Evolutionary conservation across 2,797 vertebrate genomes (phyloP), one percentile per base, ranked within the genome.

Genomic region (Luscinia luscinia): DNA sequence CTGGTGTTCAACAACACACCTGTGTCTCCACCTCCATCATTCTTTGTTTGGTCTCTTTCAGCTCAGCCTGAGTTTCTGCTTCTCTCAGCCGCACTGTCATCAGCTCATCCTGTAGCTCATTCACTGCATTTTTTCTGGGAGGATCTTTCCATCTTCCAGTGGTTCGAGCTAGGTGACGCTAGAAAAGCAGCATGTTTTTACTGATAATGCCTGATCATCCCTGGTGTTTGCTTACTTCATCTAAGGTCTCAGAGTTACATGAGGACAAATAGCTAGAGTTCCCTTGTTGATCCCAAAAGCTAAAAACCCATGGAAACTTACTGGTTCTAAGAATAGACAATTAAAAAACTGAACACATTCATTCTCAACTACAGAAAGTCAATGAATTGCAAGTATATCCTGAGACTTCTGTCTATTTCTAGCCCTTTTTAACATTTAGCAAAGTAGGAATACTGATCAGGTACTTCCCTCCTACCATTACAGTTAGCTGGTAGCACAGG

Each of bases 21-120:
- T 99, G 99, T 6, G 99, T 99, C 97, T 99, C 99, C 97, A 99
- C 97, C 97, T 99, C 99, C 97, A 99, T 98, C 98, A 99, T 98
- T 96, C 99, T 98, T 96, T 99, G 99, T n/a, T 98, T 98, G 30
- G 98, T 98, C 96, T 99, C 99, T 77, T 98, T 97, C 72, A 99
- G 97, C 93, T 99, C 99, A 7, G 99, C 99, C 86, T 99, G 99
- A 52, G 98, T 99, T 97, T 99, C 99, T 6, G 99, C 99, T 96
- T 99, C 99, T 72, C 98, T 98, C 73, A 99, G 96, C 86, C 99
- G 98, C 75, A 99, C 98, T 10, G 98, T 99, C 99, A 99, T 99
- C 87, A 99, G 97, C 94, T 99, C 99, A 70, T 99, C 99, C 97
- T 99, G 99, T 46, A 99, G 98, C 95, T 99, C 99, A 73, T 98